Evolutionary conservation across 2,797 vertebrate genomes (phyloP).

Genomic region (Darevskia mixta): DNA sequence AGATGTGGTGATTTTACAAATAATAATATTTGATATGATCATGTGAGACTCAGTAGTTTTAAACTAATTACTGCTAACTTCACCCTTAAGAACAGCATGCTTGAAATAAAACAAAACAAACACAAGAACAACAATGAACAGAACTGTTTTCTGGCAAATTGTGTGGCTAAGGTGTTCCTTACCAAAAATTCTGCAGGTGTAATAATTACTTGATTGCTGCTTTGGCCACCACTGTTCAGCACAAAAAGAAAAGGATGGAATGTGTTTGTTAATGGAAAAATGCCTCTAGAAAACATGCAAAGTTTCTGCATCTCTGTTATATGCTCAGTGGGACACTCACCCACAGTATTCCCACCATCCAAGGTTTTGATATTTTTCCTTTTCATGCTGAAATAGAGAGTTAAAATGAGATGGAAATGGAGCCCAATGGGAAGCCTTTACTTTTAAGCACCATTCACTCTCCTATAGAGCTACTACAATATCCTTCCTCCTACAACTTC

Average conservation of each 20-base stretch:
- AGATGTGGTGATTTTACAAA: not conserved
- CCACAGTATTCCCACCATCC: not conserved
- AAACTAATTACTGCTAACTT: not conserved
- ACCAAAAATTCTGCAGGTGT: constrained; percentile 1
- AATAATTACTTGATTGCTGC: constrained; percentile 30
- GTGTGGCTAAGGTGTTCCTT: not conserved
- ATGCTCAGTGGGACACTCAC: constrained; percentile 15
- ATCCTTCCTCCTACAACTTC: constrained; percentile 22
- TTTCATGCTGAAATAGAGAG: not conserved
- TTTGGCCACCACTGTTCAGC: constrained; percentile 22
- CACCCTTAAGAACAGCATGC: not conserved
- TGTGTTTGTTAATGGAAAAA: constrained; percentile 17
- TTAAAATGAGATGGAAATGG: constrained; percentile 4
- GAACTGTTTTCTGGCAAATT: constrained; percentile 14
- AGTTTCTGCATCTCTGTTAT: not conserved
- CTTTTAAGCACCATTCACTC: constrained; percentile 3
- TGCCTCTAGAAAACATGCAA: not conserved
- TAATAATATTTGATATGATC: not conserved
- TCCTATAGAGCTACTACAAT: constrained; percentile 3
- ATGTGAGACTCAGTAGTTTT: not conserved
- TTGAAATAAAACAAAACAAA: constrained; percentile 1
- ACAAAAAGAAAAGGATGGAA: not conserved
- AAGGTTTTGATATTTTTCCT: not conserved
- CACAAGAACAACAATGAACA: not conserved
- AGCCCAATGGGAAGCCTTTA: not conserved